Evolutionary conservation across 2,888 invertebrate species (phyloP).

Genomic region (Xanthia icteritia): DNA sequence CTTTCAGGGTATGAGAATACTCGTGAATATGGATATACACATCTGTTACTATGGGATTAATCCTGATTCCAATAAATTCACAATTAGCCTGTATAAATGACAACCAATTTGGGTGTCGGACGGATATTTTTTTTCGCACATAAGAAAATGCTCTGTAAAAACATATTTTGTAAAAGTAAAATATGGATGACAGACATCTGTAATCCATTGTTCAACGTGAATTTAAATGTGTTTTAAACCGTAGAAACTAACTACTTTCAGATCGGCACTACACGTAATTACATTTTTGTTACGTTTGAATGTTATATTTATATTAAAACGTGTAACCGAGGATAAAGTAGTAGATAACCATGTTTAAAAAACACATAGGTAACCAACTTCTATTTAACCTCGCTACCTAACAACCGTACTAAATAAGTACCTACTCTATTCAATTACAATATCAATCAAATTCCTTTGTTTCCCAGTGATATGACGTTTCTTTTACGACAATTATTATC

Average conservation of each 20-base stretch:
- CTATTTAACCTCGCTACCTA: conserved; percentile 18
- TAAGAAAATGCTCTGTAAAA: not conserved
- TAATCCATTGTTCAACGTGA: not conserved
- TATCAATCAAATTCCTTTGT: conserved; percentile 48
- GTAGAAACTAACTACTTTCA: not conserved
- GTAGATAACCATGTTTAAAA: conserved; percentile 5
- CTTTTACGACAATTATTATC: conserved; percentile 36
- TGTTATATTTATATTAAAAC: not conserved
- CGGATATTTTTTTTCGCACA: conserved; percentile 15
- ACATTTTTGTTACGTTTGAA: not conserved
- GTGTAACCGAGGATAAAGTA: not conserved
- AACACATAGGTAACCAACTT: not conserved
- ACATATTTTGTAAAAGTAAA: conserved; percentile 1
- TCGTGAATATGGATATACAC: not conserved
- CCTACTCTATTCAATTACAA: conserved; percentile 34
- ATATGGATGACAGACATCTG: not conserved
- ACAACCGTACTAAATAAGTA: not conserved
- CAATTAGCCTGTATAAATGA: not conserved
- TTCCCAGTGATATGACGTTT: conserved; percentile 53
- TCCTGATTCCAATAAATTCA: not conserved
- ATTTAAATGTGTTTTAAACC: not conserved
- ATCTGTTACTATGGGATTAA: not conserved
- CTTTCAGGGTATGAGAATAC: not conserved
- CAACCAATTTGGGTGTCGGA: conserved; percentile 20
- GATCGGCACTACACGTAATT: not conserved